A percentile compares a stretch with the other conserved stretches of the same genome.
These are phyloP conservation scores for Lepisosteus osseus DNA, from an alignment of 2,113 vertebrate genomes.

Conservation along the genomic window DNA sequence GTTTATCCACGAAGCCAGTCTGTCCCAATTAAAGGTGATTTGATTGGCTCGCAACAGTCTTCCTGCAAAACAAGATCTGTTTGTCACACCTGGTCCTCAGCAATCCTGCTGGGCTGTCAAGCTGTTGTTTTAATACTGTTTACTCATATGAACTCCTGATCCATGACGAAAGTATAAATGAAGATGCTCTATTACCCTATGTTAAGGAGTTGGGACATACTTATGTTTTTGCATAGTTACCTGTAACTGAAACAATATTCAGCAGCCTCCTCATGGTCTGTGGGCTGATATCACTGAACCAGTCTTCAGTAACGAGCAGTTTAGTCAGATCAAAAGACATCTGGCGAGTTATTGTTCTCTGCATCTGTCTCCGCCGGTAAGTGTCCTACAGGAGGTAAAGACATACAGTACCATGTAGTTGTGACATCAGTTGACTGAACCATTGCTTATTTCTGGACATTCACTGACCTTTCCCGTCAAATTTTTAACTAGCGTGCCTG, in stretches of 20 bases:
- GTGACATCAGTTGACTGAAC: too few relatives aligned
- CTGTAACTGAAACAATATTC: slow-evolving; percentile 97
- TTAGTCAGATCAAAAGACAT: slow-evolving; percentile 98
- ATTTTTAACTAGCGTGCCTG: too few relatives aligned
- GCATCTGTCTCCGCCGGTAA: slow-evolving; percentile 90
- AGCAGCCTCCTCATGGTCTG: slow-evolving; percentile 95
- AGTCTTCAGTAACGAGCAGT: slow-evolving; percentile 92
- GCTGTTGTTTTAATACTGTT: background rate
- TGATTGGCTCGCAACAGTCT: slow-evolving; percentile 93
- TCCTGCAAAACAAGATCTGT: slow-evolving; percentile 57
- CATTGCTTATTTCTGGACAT: too few relatives aligned
- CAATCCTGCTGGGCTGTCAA: background rate
- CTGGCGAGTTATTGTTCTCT: slow-evolving; percentile 87
- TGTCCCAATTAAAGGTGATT: slow-evolving; percentile 94
- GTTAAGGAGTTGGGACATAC: background rate
- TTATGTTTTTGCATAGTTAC: slow-evolving; percentile 48
- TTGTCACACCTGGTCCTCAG: background rate
- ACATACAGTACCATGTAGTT: background rate
- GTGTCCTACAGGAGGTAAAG: slow-evolving; percentile 73
- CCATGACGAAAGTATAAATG: background rate
- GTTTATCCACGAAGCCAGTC: slow-evolving; percentile 97
- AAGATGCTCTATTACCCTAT: background rate
- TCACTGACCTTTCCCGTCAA: too few relatives aligned
- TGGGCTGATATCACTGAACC: slow-evolving; percentile 98
- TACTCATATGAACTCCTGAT: background rate